Evolutionary conservation across 2,797 vertebrate genomes (phyloP), one percentile per base, ranked within the genome.

Genomic region (Neopelma chrysocephalum): DNA sequence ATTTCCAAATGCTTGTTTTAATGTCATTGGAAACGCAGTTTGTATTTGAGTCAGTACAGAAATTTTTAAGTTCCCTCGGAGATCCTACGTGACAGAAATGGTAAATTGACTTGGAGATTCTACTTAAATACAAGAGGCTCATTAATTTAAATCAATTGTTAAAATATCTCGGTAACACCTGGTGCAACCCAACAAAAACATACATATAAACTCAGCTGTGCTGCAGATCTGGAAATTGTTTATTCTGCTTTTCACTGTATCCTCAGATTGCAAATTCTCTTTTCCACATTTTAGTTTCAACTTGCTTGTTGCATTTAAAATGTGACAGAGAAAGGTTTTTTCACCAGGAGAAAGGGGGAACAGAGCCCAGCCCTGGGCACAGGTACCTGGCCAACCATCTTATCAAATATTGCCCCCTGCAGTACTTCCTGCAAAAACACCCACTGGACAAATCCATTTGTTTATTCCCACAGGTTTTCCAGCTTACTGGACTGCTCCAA

Each of bases 371-470:
- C 31, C 51, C 54, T 20, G 36, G 26, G 40, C 22, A 21, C 2
- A 22, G 81, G 78, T 17, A 58, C 51, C 66, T 58, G 53, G 40
- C 15, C 45, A 54, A 82, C 85, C 73, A 61, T 77, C 76, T 90
- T 91, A 85, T 95, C 89, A 94, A 94, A 97, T 77, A 97, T 97
- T 98, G 98, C 98, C 98, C 97, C 95, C 98, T 98, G 94, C 79
- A 96, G 98, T 86, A 47, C 93, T 95, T 26, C 58, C 43, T 53
- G 77, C 53, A 89, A 56, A 94, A 96, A 66, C 27, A 96, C 43
- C 91, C 69, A 38, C 75, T 9, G 58, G 83, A 48, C 76, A 92
- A 68, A 82, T 13, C 31, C 15, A 72, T 47, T 29, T 53, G 36
- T 65, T 68, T 32, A 89, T 56, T 56, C 51, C 64, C 42, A 0